A percentile compares a stretch with the other conserved stretches of the same genome.
Evolutionary conservation across 1,140 invertebrate genomes (phyloP).

Genomic region (Brachionus calyciflorus): DNA sequence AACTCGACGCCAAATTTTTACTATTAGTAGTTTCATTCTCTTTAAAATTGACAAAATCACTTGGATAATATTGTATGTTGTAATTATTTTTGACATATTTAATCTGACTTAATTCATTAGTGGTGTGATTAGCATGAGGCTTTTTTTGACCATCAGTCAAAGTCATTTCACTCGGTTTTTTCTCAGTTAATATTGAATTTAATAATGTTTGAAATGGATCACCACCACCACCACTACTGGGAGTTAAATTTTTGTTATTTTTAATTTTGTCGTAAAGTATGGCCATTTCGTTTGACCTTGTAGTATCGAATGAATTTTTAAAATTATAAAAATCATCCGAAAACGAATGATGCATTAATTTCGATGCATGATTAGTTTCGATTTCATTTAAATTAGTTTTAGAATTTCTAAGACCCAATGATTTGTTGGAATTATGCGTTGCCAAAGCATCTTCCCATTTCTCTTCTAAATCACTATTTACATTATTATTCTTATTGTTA

Average conservation of each 20-base stretch:
- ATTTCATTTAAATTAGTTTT: neutral
- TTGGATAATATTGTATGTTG: constrained; percentile 42
- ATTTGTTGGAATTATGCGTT: too few species aligned
- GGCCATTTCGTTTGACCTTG: too few species aligned
- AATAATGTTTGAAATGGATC: neutral
- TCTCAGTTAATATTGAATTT: neutral
- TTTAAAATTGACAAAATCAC: constrained; percentile 34
- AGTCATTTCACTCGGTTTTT: neutral
- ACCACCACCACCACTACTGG: neutral
- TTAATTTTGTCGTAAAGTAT: too few species aligned
- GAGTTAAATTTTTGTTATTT: too few species aligned
- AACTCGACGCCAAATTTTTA: neutral
- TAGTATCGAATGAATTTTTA: too few species aligned
- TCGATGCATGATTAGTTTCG: neutral
- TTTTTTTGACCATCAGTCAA: too few species aligned
- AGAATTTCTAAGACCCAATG: too few species aligned
- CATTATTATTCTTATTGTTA: neutral
- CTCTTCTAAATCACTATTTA: too few species aligned
- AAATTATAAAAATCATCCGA: neutral
- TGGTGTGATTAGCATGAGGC: too few species aligned
- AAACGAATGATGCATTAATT: neutral
- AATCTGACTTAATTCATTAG: neutral
- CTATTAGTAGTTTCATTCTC: neutral
- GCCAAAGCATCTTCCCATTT: too few species aligned
- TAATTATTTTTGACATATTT: constrained; percentile 43